Evolutionary conservation across 2,113 vertebrate genomes (phyloP).

Genomic region (Manacus vitellinus): DNA sequence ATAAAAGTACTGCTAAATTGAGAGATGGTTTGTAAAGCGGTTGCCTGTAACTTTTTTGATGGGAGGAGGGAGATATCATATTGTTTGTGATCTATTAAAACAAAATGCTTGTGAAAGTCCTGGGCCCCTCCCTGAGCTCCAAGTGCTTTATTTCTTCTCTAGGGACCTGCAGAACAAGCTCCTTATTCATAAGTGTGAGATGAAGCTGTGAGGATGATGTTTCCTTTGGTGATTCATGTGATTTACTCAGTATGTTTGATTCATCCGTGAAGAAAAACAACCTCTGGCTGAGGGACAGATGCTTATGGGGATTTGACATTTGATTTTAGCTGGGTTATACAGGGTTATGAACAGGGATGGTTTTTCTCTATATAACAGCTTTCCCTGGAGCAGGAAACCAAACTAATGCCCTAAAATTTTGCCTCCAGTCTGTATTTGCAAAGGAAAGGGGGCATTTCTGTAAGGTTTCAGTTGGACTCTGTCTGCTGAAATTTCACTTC

Average conservation of each 20-base stretch:
- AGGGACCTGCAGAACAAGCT: conserved; percentile 44
- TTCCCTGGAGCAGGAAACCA: background rate
- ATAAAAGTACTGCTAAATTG: background rate
- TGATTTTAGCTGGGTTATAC: conserved; percentile 18
- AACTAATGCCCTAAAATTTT: background rate
- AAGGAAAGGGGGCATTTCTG: background rate
- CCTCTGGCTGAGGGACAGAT: conserved; percentile 34
- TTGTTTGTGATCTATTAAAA: background rate
- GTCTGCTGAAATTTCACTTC: background rate
- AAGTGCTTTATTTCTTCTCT: conserved; percentile 5
- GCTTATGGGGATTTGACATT: conserved; percentile 18
- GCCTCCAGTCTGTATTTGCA: background rate
- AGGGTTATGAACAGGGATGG: background rate
- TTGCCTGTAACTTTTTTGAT: background rate
- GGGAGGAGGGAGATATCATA: background rate
- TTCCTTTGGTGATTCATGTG: conserved; percentile 60
- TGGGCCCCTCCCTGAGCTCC: conserved; percentile 15
- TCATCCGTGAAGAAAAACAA: conserved; percentile 39
- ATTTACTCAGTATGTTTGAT: conserved; percentile 52
- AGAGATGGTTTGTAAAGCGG: conserved; percentile 11
- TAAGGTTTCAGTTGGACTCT: background rate
- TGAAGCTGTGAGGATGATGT: conserved; percentile 55
- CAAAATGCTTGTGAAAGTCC: background rate
- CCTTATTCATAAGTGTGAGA: conserved; percentile 52
- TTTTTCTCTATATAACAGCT: background rate